Conservation (phyloP, 23 tunicate species). For the Aplidium turbinatum region DNA sequence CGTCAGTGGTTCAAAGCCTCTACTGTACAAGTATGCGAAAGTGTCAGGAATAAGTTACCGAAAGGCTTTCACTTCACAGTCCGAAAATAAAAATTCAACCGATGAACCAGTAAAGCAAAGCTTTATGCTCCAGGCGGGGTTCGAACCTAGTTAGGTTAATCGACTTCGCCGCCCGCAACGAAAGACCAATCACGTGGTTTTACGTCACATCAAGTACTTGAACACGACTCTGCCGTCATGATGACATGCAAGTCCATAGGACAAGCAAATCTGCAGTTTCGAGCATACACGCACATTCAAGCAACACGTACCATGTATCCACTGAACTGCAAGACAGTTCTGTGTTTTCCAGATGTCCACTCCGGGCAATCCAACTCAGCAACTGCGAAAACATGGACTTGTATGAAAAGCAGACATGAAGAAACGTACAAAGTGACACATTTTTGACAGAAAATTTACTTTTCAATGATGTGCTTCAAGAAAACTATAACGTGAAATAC, state of each 20-base stretch:
- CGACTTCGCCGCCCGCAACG: not conserved
- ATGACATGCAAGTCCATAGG: not conserved
- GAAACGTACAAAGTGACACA: too few relatives aligned
- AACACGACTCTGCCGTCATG: not conserved
- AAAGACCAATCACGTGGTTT: not conserved
- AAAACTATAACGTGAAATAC: not conserved
- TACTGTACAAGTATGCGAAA: too few relatives aligned
- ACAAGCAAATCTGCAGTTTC: not conserved
- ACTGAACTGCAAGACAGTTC: conserved; percentile 64
- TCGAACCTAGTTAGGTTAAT: not conserved
- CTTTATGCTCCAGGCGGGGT: too few relatives aligned
- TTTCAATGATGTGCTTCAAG: conserved; percentile 3
- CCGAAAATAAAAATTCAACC: too few relatives aligned
- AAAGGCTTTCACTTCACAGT: too few relatives aligned
- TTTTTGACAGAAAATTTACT: too few relatives aligned
- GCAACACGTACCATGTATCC: conserved; percentile 51
- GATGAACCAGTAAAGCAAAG: too few relatives aligned
- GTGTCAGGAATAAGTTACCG: too few relatives aligned
- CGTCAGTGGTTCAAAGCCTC: too few relatives aligned
- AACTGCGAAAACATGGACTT: not conserved
- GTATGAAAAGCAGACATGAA: too few relatives aligned
- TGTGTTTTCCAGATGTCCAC: conserved; percentile 87
- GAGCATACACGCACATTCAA: not conserved
- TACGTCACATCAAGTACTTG: too few relatives aligned
- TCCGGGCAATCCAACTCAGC: conserved; percentile 59